These are phyloP conservation scores for Ceratina japonica DNA, from an alignment of 1,140 invertebrate species.

Conservation along the genomic window DNA sequence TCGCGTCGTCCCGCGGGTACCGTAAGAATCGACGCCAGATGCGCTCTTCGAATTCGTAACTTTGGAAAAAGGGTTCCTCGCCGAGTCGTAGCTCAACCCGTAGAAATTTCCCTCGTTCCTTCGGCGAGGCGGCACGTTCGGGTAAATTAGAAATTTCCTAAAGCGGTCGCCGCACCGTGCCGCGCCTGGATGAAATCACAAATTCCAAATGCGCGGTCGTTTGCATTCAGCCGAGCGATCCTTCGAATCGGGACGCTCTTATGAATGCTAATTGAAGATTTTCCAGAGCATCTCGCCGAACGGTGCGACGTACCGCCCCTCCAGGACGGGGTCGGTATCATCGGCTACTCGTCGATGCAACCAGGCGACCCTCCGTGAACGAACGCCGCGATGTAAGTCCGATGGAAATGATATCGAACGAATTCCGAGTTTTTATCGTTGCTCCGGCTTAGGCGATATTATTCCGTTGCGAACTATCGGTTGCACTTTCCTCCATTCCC, in stretches of 20 bases:
- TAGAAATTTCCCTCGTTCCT: background rate
- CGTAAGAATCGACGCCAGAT: slow-evolving; percentile 15
- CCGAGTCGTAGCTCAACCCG: background rate
- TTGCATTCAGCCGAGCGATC: slow-evolving; percentile 54
- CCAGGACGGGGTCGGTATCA: background rate
- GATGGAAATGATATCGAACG: slow-evolving; percentile 17
- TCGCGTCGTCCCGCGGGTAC: background rate
- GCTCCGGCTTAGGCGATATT: background rate
- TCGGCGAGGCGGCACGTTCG: slow-evolving; percentile 3
- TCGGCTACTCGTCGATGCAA: slow-evolving; percentile 6
- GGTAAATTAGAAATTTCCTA: slow-evolving; percentile 59
- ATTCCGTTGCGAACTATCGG: background rate
- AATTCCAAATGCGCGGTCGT: slow-evolving; percentile 51
- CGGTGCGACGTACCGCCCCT: background rate
- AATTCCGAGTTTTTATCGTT: background rate
- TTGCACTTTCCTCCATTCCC: no score
- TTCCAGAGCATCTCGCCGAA: slow-evolving; percentile 31
- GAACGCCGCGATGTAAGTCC: background rate
- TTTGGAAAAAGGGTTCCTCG: slow-evolving; percentile 8
- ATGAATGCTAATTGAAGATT: slow-evolving; percentile 64
- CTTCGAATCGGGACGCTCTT: slow-evolving; percentile 57
- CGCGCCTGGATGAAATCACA: slow-evolving; percentile 21
- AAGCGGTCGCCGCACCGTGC: background rate
- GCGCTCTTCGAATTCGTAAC: slow-evolving; percentile 5
- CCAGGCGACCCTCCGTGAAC: background rate